A percentile compares a stretch with the other conserved stretches of the same genome.
Conservation (phyloP, 2,797 vertebrate species). For the Borostomias antarcticus region DNA sequence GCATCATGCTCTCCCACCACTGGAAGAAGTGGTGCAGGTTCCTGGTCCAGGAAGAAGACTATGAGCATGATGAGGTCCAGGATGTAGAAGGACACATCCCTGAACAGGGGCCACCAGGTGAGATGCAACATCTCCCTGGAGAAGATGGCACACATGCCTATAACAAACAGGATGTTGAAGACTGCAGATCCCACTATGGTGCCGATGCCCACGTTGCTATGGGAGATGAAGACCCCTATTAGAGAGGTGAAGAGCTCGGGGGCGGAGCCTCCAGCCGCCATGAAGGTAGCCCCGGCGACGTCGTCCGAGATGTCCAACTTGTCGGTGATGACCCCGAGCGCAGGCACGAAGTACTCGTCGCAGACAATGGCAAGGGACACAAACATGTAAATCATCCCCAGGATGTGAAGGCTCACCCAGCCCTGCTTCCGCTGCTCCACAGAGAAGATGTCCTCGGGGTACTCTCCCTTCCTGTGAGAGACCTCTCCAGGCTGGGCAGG, state of each 20-base stretch:
- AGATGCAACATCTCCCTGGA: slow-evolving; percentile 88
- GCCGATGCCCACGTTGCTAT: slow-evolving; percentile 92
- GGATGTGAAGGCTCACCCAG: slow-evolving; percentile 84
- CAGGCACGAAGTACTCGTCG: slow-evolving; percentile 92
- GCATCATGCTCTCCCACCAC: slow-evolving; percentile 90
- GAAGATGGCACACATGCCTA: slow-evolving; percentile 91
- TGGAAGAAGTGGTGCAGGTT: slow-evolving; percentile 50
- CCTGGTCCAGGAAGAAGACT: slow-evolving; percentile 71
- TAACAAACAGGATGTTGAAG: slow-evolving; percentile 95
- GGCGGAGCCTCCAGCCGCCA: slow-evolving; percentile 92
- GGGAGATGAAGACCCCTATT: slow-evolving; percentile 91
- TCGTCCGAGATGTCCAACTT: slow-evolving; percentile 88
- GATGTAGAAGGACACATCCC: slow-evolving; percentile 91
- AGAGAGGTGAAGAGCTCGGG: slow-evolving; percentile 95
- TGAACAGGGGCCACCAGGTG: slow-evolving; percentile 94
- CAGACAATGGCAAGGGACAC: slow-evolving; percentile 91
- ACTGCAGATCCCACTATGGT: slow-evolving; percentile 94
- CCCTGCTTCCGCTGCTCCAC: slow-evolving; percentile 84
- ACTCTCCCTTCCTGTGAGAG: slow-evolving; percentile 77
- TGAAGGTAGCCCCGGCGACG: slow-evolving; percentile 92
- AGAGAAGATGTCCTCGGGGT: slow-evolving; percentile 85
- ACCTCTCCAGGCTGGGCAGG: slow-evolving; percentile 25
- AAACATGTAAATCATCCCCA: slow-evolving; percentile 91
- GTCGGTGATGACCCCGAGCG: slow-evolving; percentile 85
- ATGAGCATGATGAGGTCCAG: slow-evolving; percentile 78